Percentiles rank a stretch among this genome's conserved stretches.
These are phyloP conservation scores for Corydoras sp. DNA, from an alignment of 2,113 vertebrate species.

Conservation along the genomic window DNA sequence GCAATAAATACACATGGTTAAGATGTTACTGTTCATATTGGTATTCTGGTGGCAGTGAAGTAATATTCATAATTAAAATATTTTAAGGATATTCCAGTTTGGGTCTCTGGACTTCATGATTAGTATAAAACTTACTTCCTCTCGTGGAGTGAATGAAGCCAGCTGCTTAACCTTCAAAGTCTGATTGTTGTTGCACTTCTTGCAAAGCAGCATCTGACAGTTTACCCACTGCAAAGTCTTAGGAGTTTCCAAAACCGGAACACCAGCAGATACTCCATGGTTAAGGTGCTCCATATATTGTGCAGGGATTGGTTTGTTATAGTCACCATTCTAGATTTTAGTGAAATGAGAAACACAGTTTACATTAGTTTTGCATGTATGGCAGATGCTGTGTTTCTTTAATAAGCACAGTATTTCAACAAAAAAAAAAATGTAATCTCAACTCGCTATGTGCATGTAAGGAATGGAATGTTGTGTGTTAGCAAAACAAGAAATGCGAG, in stretches of 20 bases:
- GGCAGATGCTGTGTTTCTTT: background rate
- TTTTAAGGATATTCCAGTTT: too few species aligned
- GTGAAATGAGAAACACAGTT: background rate
- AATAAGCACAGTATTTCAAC: too few species aligned
- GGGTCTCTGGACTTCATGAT: too few species aligned
- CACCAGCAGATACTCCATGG: conserved; percentile 75
- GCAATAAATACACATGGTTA: too few species aligned
- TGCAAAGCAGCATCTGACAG: conserved; percentile 89
- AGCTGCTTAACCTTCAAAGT: conserved; percentile 87
- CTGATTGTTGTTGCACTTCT: conserved; percentile 89
- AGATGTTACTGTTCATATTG: too few species aligned
- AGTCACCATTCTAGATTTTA: conserved; percentile 84
- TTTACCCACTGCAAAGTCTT: conserved; percentile 88
- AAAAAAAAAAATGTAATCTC: too few species aligned
- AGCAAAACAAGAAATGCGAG: too few species aligned
- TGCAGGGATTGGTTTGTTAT: conserved; percentile 97
- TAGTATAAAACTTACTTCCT: conserved; percentile 71
- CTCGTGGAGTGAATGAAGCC: conserved; percentile 83
- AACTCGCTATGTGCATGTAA: too few species aligned
- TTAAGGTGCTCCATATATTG: conserved; percentile 94
- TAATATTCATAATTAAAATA: too few species aligned
- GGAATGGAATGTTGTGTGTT: too few species aligned
- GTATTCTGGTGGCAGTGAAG: too few species aligned
- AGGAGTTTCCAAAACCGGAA: conserved; percentile 53
- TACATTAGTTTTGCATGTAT: background rate